These are phyloP conservation scores for Idaea straminata DNA, from an alignment of 2,888 invertebrate genomes.

Conservation along the genomic window DNA sequence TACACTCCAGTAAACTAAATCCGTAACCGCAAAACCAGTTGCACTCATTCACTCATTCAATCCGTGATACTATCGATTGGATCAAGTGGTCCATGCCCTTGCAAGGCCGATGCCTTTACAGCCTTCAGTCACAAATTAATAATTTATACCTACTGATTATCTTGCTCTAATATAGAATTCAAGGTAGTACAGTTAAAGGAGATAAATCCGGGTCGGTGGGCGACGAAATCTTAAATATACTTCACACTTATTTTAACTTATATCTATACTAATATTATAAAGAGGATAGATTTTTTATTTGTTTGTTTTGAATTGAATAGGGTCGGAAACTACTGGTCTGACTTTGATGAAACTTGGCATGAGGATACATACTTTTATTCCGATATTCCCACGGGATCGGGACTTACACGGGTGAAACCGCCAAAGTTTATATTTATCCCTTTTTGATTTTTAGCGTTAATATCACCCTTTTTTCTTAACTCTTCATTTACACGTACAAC, in stretches of 20 bases:
- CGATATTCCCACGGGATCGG: no score
- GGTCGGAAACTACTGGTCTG: no score
- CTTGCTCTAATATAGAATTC: neutral
- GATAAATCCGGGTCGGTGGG: neutral
- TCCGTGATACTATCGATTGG: neutral
- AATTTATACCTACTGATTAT: neutral
- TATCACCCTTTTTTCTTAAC: no score
- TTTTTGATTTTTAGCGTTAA: no score
- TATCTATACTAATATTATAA: no score
- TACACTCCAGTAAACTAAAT: neutral
- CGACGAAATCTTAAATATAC: neutral
- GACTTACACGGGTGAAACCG: no score
- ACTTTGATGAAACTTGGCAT: no score
- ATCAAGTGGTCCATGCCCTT: conserved; percentile 22
- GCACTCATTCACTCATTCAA: neutral
- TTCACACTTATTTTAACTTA: neutral
- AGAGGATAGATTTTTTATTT: no score
- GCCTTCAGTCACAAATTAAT: conserved; percentile 13
- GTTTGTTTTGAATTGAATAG: no score
- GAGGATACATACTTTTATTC: no score
- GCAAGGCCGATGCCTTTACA: conserved; percentile 27
- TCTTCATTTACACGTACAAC: no score
- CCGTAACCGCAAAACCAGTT: neutral
- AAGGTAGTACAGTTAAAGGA: neutral
- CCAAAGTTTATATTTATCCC: no score